These are phyloP conservation scores for Mythimna pallens DNA, from an alignment of 2,888 invertebrate species.

Conservation along the genomic window DNA sequence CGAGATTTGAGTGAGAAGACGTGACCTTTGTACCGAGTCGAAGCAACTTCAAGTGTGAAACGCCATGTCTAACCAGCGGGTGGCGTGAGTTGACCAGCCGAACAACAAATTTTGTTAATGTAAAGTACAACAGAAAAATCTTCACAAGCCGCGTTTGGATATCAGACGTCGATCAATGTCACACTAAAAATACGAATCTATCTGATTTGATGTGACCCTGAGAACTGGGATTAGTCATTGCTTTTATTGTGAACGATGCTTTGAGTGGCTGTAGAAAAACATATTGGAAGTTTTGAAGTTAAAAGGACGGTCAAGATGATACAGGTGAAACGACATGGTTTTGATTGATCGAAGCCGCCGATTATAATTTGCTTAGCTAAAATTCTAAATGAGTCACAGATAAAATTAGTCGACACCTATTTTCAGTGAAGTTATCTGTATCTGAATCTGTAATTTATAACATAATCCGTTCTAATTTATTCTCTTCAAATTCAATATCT, in stretches of 20 bases:
- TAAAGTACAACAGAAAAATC: slow-evolving; percentile 75
- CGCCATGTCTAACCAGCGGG: slow-evolving; percentile 87
- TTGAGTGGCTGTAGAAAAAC: slow-evolving; percentile 68
- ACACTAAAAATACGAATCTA: slow-evolving; percentile 74
- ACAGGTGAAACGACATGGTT: slow-evolving; percentile 43
- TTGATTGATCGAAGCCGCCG: slow-evolving; percentile 58
- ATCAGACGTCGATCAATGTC: slow-evolving; percentile 89
- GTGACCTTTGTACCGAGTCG: slow-evolving; percentile 85
- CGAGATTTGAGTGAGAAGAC: slow-evolving; percentile 88
- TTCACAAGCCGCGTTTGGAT: slow-evolving; percentile 77
- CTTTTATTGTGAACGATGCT: slow-evolving; percentile 76
- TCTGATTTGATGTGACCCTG: slow-evolving; percentile 79
- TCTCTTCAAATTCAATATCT: slow-evolving; percentile 33
- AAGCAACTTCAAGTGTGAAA: slow-evolving; percentile 87
- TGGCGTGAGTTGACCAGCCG: slow-evolving; percentile 80
- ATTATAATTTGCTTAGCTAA: slow-evolving; percentile 47
- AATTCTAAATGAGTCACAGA: slow-evolving; percentile 39
- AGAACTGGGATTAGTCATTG: slow-evolving; percentile 82
- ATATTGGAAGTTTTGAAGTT: slow-evolving; percentile 63
- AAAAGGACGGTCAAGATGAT: slow-evolving; percentile 47
- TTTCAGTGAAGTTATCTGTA: slow-evolving; percentile 27
- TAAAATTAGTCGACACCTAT: slow-evolving; percentile 39
- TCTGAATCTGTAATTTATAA: slow-evolving; percentile 44
- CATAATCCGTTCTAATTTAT: slow-evolving; percentile 51
- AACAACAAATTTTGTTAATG: slow-evolving; percentile 77